Conservation (phyloP, 2,888 invertebrate species). For the Halocaridina rubra region DNA sequence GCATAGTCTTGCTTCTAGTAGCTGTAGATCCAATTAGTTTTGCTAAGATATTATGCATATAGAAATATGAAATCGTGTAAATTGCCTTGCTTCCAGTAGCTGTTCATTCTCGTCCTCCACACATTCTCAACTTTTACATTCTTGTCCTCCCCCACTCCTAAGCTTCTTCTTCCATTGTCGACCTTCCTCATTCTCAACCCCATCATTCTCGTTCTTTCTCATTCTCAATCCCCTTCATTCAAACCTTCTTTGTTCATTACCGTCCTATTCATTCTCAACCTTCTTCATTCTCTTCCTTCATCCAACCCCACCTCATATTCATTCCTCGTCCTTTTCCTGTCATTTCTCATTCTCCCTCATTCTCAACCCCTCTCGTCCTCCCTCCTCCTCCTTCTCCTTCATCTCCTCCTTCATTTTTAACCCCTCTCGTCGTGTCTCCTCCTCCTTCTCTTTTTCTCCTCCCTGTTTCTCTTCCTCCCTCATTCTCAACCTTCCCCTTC, state of each 20-base stretch:
- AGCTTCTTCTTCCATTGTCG: neutral
- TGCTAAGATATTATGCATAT: too few relatives aligned
- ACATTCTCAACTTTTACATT: too few relatives aligned
- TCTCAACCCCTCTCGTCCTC: neutral
- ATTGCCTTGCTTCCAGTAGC: too few relatives aligned
- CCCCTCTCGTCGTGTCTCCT: neutral
- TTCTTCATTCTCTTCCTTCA: neutral
- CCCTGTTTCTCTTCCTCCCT: neutral
- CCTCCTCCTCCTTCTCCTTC: too few relatives aligned
- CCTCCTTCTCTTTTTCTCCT: neutral
- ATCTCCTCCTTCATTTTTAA: neutral
- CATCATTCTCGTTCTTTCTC: too few relatives aligned
- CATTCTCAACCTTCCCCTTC: neutral
- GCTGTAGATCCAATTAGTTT: too few relatives aligned
- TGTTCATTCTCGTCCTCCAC: too few relatives aligned
- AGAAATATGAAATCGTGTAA: too few relatives aligned
- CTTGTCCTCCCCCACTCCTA: neutral
- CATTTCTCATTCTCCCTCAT: neutral
- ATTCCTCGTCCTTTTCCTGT: neutral
- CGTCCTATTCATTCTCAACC: neutral
- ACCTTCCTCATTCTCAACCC: neutral
- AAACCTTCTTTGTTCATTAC: neutral
- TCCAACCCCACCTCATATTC: neutral
- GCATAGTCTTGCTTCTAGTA: too few relatives aligned
- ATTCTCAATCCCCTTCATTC: neutral